Percentiles rank a stretch among this genome's conserved stretches.
Conservation (phyloP, 2,888 invertebrate genomes). For the Uropetala carovei region DNA sequence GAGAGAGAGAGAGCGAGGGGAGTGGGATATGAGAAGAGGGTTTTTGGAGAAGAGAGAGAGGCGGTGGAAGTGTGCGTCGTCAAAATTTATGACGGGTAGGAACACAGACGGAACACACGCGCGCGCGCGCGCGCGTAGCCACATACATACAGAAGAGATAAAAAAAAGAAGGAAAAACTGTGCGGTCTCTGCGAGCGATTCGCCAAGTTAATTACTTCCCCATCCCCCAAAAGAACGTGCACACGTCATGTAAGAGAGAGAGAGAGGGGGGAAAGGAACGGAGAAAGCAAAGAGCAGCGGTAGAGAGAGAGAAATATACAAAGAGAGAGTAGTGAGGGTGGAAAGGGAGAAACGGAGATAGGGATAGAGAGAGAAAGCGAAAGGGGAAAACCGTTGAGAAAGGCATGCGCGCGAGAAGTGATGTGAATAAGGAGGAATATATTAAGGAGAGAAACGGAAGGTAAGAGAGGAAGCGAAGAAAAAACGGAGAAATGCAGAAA, state of each 20-base stretch:
- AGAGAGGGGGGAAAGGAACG: background rate
- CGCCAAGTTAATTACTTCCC: slow-evolving; percentile 40
- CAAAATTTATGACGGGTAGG: too few relatives aligned
- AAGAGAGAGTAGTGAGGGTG: background rate
- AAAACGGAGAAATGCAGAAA: background rate
- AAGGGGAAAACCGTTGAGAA: background rate
- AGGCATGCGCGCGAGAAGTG: background rate
- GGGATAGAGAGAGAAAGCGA: background rate
- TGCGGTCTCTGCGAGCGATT: background rate
- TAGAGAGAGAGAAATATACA: background rate
- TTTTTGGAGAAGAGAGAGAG: too few relatives aligned
- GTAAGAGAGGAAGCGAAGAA: background rate
- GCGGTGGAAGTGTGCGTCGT: background rate
- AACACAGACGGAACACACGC: too few relatives aligned
- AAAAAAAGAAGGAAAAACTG: background rate
- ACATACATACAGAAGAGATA: background rate
- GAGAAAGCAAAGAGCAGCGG: background rate
- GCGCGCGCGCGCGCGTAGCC: too few relatives aligned
- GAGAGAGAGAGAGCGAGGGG: background rate
- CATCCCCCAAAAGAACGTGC: background rate
- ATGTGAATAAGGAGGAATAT: background rate
- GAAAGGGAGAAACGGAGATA: background rate
- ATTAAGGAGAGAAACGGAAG: background rate
- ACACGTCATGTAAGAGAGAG: background rate
- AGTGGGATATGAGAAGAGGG: background rate